phyloP scores from a whole-genome alignment of 1,140 invertebrate genomes.

The Drosophila micromelanica region DNA sequence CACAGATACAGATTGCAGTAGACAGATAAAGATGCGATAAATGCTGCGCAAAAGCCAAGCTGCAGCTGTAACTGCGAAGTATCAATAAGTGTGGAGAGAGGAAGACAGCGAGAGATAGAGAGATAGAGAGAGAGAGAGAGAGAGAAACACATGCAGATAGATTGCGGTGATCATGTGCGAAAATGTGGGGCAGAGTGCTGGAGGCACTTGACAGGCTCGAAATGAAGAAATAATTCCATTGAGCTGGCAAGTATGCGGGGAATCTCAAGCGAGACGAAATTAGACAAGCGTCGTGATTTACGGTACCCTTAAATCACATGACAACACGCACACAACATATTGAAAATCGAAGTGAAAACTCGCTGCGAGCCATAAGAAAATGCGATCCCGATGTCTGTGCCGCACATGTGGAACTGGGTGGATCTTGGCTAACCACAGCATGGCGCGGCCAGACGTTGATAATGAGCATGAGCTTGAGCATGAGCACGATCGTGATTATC shows the following conservation, averaged over 20 bases:
- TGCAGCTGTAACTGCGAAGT: conserved; percentile 18
- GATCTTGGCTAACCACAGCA: conserved; percentile 17
- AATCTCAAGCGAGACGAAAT: conserved; percentile 79
- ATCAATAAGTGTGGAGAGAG: conserved; percentile 15
- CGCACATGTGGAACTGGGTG: conserved; percentile 59
- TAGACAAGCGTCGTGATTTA: conserved; percentile 80
- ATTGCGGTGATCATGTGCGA: conserved; percentile 65
- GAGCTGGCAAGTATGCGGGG: conserved; percentile 74
- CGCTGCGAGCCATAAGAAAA: conserved; percentile 35
- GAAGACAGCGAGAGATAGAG: conserved; percentile 29
- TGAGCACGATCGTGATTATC: background rate
- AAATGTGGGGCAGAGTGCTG: conserved; percentile 54
- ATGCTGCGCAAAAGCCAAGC: conserved; percentile 28
- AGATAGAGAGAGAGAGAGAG: conserved; percentile 43
- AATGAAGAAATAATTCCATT: conserved; percentile 80
- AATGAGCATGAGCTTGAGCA: conserved; percentile 8
- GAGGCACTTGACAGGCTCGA: conserved; percentile 68
- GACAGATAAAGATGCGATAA: conserved; percentile 38
- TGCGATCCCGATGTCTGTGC: conserved; percentile 61
- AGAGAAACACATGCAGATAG: conserved; percentile 26
- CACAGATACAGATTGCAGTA: conserved; percentile 37
- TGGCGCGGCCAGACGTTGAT: conserved; percentile 28
- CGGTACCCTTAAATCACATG: conserved; percentile 80
- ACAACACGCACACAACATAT: conserved; percentile 53
- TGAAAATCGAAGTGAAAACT: conserved; percentile 75